Evolutionary conservation across 37 sponge, comb jelly and placozoan species (phyloP), one percentile per base, ranked within the genome.

Genomic region (Aplysina aerophoba): DNA sequence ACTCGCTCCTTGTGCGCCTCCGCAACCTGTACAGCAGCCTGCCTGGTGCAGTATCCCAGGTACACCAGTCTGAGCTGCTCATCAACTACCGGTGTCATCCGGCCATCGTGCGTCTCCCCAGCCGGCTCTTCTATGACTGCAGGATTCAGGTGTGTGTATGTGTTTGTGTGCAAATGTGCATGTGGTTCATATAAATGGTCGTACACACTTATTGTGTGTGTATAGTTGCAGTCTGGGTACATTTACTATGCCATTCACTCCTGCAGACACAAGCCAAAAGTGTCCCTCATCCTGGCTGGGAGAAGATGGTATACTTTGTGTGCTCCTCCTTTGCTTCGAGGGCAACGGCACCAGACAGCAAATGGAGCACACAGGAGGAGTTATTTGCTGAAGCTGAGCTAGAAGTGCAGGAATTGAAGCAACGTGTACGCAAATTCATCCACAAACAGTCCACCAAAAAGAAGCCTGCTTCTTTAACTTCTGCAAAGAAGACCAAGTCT

Each of bases 41-140:
- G 1, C 22, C 3, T 19, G 41, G 38, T 1, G 17, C 34, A 16
- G 34, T 12, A 30, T 39, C 38, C 2, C 22, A 75, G 25, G 21
- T 22, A 17, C 40, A 40, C 11, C 44, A 40, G 24, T 84, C 69
- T 39, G 33, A 62, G 5, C 86, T 94, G 16, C 59, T 79, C 3
- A 83, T 58, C 40, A 94, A 94, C 71, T 88, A 94, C 59, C 83
- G 91, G 31, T 90, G 88, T 79, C 91, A 90, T 53, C 58, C 54
- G 54, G 89, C 67, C 21, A 82, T 94, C 11, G 65, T 94, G 21
- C 75, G 73, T 72, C 91, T 94, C 19, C 85, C 94, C 5, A 90
- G 91, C 36, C 72, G 75, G 27, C 83, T 94, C 8, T 94, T 90
- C 64, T 94, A 90, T 37, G 63, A 59, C 44, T 90, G 89, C 5